Percentiles rank a stretch among this genome's conserved stretches.
Conservation (phyloP, 1,140 invertebrate species). For the Galleria mellonella region DNA sequence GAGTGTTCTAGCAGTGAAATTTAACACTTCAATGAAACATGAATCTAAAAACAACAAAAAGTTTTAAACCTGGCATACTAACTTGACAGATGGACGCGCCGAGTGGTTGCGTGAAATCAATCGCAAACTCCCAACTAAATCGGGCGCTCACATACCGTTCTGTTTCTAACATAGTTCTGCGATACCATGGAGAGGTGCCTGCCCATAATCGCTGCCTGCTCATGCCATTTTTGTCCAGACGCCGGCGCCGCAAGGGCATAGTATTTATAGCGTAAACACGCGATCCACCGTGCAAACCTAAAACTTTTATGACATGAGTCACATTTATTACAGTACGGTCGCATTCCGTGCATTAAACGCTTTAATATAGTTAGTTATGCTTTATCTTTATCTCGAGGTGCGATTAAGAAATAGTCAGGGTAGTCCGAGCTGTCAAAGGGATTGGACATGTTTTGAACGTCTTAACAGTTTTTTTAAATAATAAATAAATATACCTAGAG, state of each 20-base stretch:
- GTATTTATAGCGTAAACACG: conserved; percentile 19
- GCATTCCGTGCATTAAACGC: conserved; percentile 8
- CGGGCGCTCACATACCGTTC: conserved; percentile 7
- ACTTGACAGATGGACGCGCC: too few relatives aligned
- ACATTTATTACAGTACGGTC: conserved; percentile 4
- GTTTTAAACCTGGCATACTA: too few relatives aligned
- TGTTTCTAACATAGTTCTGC: conserved; percentile 13
- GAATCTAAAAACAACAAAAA: too few relatives aligned
- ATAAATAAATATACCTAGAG: too few relatives aligned
- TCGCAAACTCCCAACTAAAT: too few relatives aligned
- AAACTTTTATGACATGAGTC: conserved; percentile 21
- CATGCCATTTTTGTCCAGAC: conserved; percentile 28
- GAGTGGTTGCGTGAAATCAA: too few relatives aligned
- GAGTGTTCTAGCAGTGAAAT: too few relatives aligned
- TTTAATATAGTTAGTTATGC: not conserved
- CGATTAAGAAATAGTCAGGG: conserved; percentile 34
- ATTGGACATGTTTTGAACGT: too few relatives aligned
- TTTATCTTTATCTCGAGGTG: conserved; percentile 10
- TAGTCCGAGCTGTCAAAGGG: too few relatives aligned
- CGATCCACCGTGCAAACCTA: conserved; percentile 12
- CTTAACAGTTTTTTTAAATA: too few relatives aligned
- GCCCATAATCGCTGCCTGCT: conserved; percentile 19
- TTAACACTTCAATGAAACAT: too few relatives aligned
- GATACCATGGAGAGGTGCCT: conserved; percentile 8
- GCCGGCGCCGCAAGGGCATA: conserved; percentile 18